Evolutionary conservation across 2,113 vertebrate genomes (phyloP).

Genomic region (Alosa alosa): DNA sequence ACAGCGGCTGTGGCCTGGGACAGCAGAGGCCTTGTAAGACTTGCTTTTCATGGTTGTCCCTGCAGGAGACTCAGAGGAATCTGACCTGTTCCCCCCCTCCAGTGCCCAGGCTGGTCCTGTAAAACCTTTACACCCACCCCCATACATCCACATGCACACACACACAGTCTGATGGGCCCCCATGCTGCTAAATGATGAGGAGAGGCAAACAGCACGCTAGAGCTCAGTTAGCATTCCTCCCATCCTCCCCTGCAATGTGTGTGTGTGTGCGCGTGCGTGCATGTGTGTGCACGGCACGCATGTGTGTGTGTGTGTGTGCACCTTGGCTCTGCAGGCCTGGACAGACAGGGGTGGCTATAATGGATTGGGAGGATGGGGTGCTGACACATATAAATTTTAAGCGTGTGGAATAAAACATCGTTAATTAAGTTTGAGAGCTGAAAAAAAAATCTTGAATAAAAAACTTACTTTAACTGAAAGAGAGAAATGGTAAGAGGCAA

Average conservation of each 20-base stretch:
- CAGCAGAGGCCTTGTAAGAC: slow-evolving; percentile 15
- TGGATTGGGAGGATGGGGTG: not conserved
- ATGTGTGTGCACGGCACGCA: not conserved
- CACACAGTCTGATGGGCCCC: not conserved
- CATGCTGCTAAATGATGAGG: slow-evolving; percentile 27
- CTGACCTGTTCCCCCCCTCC: slow-evolving; percentile 33
- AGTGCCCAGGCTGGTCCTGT: slow-evolving; percentile 9
- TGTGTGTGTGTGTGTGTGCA: not conserved
- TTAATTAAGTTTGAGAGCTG: not conserved
- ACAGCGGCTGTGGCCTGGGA: not conserved
- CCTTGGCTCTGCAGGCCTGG: not conserved
- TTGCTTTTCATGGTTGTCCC: not conserved
- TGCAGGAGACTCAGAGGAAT: slow-evolving; percentile 40
- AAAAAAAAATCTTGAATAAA: not conserved
- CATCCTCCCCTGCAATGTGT: slow-evolving; percentile 33
- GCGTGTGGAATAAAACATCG: not conserved
- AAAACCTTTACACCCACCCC: not conserved
- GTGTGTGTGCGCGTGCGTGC: not conserved
- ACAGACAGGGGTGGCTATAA: not conserved
- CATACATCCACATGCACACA: not conserved
- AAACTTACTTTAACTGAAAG: not conserved
- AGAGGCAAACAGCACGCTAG: slow-evolving; percentile 26
- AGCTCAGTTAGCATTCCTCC: slow-evolving; percentile 19
- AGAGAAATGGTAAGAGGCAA: not conserved
- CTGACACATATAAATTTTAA: not conserved